Conservation (phyloP, 2,888 invertebrate species). For the Eupithecia subumbrata region DNA sequence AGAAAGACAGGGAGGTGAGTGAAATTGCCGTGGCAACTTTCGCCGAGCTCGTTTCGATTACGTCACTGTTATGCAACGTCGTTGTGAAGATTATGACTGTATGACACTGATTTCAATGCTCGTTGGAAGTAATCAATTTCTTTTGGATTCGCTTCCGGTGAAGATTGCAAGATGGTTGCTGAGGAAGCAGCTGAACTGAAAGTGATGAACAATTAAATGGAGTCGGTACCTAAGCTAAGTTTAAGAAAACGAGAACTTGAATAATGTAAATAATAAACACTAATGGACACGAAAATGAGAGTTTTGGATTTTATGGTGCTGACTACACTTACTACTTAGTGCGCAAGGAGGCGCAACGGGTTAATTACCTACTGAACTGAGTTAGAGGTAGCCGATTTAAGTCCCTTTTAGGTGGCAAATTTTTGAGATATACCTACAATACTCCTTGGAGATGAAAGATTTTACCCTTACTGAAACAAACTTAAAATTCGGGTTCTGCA, state of each 20-base stretch:
- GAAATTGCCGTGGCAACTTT: slow-evolving; percentile 81
- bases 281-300: neutral
- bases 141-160: slow-evolving; percentile 65
- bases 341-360: too few relatives aligned
- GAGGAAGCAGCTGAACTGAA: neutral
- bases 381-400: too few relatives aligned
- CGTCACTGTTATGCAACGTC: slow-evolving; percentile 75
- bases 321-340: neutral
- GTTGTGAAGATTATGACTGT: slow-evolving; percentile 74
- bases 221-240: neutral
- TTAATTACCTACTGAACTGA: too few relatives aligned
- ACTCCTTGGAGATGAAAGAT: too few relatives aligned
- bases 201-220: neutral
- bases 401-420: too few relatives aligned
- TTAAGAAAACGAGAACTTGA: neutral
- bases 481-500: neutral
- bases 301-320: neutral
- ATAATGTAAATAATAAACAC: neutral
- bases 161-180: slow-evolving; percentile 14
- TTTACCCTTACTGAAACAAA: too few relatives aligned
- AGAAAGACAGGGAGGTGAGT: slow-evolving; percentile 76
- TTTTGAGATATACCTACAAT: too few relatives aligned
- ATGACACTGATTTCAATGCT: slow-evolving; percentile 79
- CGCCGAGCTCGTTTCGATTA: slow-evolving; percentile 80
- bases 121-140: slow-evolving; percentile 72